Base-by-base conservation (phyloP, 2,113 vertebrate species). In the Catharus bicknelli region DNA sequence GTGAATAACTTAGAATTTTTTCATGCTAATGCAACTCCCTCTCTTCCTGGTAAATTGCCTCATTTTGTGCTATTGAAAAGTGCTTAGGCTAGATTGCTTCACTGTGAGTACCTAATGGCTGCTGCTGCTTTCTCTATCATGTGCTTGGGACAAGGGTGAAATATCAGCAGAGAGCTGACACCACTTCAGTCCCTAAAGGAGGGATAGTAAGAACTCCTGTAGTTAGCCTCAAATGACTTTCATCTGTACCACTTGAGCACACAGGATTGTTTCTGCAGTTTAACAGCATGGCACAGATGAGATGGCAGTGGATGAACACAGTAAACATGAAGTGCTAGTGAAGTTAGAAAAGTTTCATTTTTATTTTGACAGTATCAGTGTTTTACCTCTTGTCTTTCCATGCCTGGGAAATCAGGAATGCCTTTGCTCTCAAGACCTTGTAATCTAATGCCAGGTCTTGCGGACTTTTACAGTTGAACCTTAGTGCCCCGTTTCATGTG, bases 31-130 rank as follows among this genome's bases (percentile, higher is more conserved):
- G 79, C 79, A 83, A 83, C 87, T 96, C 96, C 75, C 79, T 88
- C 47, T 94, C 93, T 94, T 96, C 91, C 95, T 90, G 89, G 93
- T 96, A 94, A 96, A 87, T 83, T 91, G 93, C 85, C 90, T 95
- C 67, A 90, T 89, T 94, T 94, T 73, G 61, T 80, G 89, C 78
- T 91, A 43, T 93, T 96, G 95, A 85, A 94, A 95, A 96, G 78
- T 57, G 88, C 93, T 96, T 88, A 91, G 94, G 51, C 90, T 91
- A 90, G 78, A 90, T 74, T 86, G 70, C 75, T 83, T 80, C 48
- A 51, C 84, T 88, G 5, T n/a, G 74, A 47, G 59, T 58, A 88
- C 83, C 78, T 67, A 58, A 63, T 5, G 25, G 59, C 83, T 62
- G 54, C 86, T 90, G 77, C 95, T 95, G 93, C 91, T 95, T 90